phyloP scores from a whole-genome alignment of 1,140 invertebrate genomes.

The Brachionus koreanus region DNA sequence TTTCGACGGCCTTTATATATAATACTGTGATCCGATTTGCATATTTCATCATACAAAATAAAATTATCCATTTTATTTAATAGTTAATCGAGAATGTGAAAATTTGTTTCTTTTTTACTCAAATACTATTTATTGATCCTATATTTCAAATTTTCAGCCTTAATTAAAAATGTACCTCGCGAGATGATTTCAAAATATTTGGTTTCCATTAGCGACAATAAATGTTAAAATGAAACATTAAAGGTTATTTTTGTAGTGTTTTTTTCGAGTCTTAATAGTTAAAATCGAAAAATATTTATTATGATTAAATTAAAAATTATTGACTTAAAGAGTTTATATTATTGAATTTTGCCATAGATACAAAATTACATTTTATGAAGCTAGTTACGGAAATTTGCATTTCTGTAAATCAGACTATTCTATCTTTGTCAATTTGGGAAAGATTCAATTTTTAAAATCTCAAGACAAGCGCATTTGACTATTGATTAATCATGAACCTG shows the following conservation, averaged over 20 bases:
- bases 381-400: too few species aligned
- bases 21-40: conserved; percentile 52
- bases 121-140: neutral
- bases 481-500: too few species aligned
- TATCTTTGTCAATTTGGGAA: too few species aligned
- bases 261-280: neutral
- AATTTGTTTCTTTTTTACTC: neutral
- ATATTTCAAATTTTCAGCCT: neutral
- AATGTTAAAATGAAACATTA: conserved; percentile 1
- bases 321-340: too few species aligned
- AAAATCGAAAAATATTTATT: too few species aligned
- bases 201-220: neutral
- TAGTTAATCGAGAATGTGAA: neutral
- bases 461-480: too few species aligned
- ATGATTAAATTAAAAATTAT: too few species aligned
- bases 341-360: too few species aligned
- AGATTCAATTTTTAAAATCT: too few species aligned
- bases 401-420: too few species aligned
- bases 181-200: neutral
- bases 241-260: neutral
- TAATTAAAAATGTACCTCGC: conserved; percentile 2
- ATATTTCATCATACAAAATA: conserved; percentile 58
- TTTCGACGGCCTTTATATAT: conserved; percentile 59
- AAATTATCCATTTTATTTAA: conserved; percentile 54
- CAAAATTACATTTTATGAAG: too few species aligned